Evolutionary conservation across 2,888 invertebrate genomes (phyloP), one percentile per base, ranked within the genome.

Genomic region (Nephrotoma guestfalica): DNA sequence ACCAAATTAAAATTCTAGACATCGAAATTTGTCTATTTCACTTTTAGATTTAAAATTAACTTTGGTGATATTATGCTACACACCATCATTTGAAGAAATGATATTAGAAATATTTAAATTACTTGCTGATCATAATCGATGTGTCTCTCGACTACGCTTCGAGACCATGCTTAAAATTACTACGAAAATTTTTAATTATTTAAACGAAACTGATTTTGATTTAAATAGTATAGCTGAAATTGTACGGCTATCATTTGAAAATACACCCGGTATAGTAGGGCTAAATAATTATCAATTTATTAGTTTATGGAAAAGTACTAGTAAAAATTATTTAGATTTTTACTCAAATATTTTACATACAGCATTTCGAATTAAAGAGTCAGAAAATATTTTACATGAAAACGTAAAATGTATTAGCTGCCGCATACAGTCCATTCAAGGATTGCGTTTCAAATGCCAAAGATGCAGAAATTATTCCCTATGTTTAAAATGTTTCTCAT

Each of bases 401-500:
- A 90, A 90, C 87, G 83, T 86, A 6, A 84, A 84, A 0, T 91
- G 91, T 87, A 89, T 89, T 0, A 89, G 90, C 15, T 91, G 91
- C 83, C 88, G 89, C 45, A 88, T 88, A 71, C 89, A 90, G 84
- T 90, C 90, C 87, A 91, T 91, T 13, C 89, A 89, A 86, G 91
- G 91, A 15, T 90, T 91, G 41, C 90, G 91, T 0, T 91, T 91
- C 57, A 91, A 91, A 88, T 91, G 91, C 51, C 90, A 90, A 87
- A 88, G 89, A 18, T 91, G 91, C 42, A 89, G 89, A 15, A 90
- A 90, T 87, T 71, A 91, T 5, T 91, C 91, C 0, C 87, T 91
- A 15, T 91, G 91, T 85, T 87, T 91, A 86, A 89, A 90, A 87
- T 91, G 91, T 87, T 91, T 91, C 88, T 90, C 91, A 1, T 88